Base-by-base conservation (phyloP, 1,140 invertebrate species). In the Caligus rogercresseyi region DNA sequence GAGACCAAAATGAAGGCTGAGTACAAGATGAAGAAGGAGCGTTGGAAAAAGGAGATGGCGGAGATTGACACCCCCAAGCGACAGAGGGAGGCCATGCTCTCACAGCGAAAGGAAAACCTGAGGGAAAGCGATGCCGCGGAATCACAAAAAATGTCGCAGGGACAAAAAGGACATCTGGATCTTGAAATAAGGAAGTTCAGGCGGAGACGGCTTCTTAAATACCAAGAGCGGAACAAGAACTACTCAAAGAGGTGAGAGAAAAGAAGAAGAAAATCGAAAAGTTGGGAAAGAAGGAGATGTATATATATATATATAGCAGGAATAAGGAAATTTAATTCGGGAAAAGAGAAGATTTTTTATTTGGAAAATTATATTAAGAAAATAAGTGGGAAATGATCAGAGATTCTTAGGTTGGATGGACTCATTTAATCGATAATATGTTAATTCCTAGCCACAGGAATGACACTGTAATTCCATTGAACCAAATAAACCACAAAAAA, bases 21-120 rank as follows among this genome's bases (percentile, higher is more conserved):
- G 73, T 98, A 98, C 76, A 98, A 98, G 75, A 84, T 84, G 53
- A 96, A 90, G 72, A 98, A 98, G 76, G 95, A 98, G 72, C 77
- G 88, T 69, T 91, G 89, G 83, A 97, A 91, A 81, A 82, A 86
- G 71, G 89, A 93, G 73, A 78, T 95, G 43, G 87, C 84, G 55
- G 84, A 89, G 74, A 87, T 91, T 71, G 87, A 89, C 25, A 92
- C 89, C 66, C 88, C 90, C 16, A 94, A 93, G 75, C 79, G 89
- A 69, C 87, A 91, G 74, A 78, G 87, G 67, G 91, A 95, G 20
- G 31, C 60, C n/a, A 52, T 54, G n/a, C 24, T 62, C 13, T n/a
- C 52, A 15, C 60, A 81, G 70, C 90, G 94, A 70, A 97, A 97
- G 73, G 89, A 95, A 71, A 86, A 83, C 75, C 75, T 95, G 67